Percentiles rank a stretch among this genome's conserved stretches.
These are phyloP conservation scores for Trematocara marginatum DNA, from an alignment of 2,113 vertebrate species.

Conservation along the genomic window DNA sequence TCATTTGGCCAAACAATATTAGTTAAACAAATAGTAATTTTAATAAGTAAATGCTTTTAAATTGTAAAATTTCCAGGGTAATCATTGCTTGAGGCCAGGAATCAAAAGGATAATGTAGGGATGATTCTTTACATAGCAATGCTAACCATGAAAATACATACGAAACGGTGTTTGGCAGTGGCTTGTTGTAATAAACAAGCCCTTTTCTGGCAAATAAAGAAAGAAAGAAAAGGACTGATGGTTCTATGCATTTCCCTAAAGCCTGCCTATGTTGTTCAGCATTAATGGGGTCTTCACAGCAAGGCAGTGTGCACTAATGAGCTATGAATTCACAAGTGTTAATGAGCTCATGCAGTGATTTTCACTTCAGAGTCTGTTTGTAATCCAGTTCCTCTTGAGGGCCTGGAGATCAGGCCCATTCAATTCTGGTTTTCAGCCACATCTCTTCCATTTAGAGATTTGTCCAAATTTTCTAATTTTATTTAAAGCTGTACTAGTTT, in stretches of 20 bases:
- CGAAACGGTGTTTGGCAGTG: neutral
- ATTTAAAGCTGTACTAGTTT: neutral
- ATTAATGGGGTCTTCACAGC: neutral
- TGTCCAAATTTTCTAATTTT: neutral
- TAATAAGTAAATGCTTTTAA: neutral
- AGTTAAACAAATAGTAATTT: neutral
- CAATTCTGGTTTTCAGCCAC: neutral
- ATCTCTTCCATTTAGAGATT: neutral
- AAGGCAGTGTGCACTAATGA: neutral
- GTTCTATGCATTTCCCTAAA: neutral
- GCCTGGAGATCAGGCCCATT: neutral
- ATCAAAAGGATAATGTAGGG: neutral
- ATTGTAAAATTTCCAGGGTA: neutral
- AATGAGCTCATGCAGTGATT: neutral
- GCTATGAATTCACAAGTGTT: neutral
- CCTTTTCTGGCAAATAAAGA: accelerated
- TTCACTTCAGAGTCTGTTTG: neutral
- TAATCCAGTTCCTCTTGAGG: neutral
- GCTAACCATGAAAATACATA: neutral
- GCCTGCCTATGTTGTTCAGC: neutral
- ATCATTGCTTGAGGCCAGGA: neutral
- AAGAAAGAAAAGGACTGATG: neutral
- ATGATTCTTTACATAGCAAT: neutral
- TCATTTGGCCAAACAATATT: neutral
- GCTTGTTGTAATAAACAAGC: neutral